Evolutionary conservation across 2,797 vertebrate species (phyloP).

Genomic region (Ibycter americanus): DNA sequence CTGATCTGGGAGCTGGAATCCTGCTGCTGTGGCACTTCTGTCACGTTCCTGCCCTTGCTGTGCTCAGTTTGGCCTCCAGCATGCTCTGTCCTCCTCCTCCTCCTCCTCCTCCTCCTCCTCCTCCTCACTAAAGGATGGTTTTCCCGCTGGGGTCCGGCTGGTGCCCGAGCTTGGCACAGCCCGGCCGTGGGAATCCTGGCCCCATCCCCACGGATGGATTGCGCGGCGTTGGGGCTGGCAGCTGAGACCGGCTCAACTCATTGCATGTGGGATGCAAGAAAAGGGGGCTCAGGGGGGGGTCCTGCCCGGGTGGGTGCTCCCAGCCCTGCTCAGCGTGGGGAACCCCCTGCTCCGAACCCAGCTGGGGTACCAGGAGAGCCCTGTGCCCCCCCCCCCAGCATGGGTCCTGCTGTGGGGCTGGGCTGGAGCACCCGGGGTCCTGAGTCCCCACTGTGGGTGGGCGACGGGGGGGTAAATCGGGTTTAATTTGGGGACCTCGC

Average conservation of each 20-base stretch:
- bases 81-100: background rate
- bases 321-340: background rate
- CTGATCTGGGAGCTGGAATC: background rate
- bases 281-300: background rate
- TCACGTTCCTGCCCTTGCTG: background rate
- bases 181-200: no score
- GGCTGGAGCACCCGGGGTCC: background rate
- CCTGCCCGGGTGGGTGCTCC: background rate
- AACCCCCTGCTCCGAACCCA: background rate
- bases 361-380: background rate
- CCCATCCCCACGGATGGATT: no score
- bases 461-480: accelerated
- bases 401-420: no score
- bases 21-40: accelerated
- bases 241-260: background rate
- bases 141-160: background rate
- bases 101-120: background rate
- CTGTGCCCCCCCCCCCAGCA: background rate
- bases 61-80: accelerated
- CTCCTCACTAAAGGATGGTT: accelerated
- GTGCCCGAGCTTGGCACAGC: no score
- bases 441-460: accelerated
- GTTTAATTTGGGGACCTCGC: background rate
- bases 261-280: accelerated
- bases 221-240: background rate